Evolutionary conservation across 2,888 invertebrate genomes (phyloP), one percentile per base, ranked within the genome.

Genomic region (Pediacus dermestoides): DNA sequence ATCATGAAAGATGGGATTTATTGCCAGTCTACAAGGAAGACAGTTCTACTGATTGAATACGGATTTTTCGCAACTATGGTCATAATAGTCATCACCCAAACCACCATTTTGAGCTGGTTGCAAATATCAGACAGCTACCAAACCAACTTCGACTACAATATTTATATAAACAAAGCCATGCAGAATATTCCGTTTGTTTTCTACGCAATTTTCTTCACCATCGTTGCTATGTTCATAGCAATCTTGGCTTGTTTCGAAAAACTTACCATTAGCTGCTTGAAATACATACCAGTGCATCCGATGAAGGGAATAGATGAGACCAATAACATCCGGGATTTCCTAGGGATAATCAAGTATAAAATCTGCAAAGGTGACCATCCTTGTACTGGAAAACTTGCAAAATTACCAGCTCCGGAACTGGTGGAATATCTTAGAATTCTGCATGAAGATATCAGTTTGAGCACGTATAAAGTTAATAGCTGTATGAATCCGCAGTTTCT

Each of bases 201-300:
- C 34, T 66, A 66, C 43, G 25, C 55, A 14, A n/a, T 57, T 1
- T 62, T 67, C 27, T 54, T 61, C 22, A 49, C 47, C 1, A 16
- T 58, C 4, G 46, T 58, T 15, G 48, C 57, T 2, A 25, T 58
- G 1, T 41, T 62, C 18, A 58, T 61, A 2, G 60, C 57, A 3
- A 50, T 59, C 25, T 53, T 69, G 15, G 64, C 56, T 2, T 70
- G 70, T 42, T 70, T 67, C 36, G 68, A 69, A 48, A 68, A 64
- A 30, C 50, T 65, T 1, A 53, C 63, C 2, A 56, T 61, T 2
- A 58, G 50, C 26, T 54, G 54, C 12, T 42, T 70, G 23, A 52
- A 63, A 34, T 69, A 65, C 34, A 49, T 52, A 8, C 58, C 63
- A 1, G 57, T 63, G 0, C 66, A 67, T 48, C 67, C 68, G 1